These are phyloP conservation scores for Triplophysa bombifrons DNA, from an alignment of 2,797 vertebrate species.

Conservation along the genomic window DNA sequence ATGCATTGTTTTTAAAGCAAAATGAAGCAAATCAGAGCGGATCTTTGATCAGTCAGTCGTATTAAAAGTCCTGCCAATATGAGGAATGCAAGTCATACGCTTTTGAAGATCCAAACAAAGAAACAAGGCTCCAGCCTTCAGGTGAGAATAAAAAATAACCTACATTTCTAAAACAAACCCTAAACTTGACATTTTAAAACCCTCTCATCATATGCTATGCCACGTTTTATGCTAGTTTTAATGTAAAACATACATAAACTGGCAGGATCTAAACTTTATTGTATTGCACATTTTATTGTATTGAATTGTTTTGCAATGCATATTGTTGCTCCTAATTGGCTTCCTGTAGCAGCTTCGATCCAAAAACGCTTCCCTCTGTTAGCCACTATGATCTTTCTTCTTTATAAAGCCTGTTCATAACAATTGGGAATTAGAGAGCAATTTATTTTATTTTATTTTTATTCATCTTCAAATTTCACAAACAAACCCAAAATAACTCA, in stretches of 20 bases:
- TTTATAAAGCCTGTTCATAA: neutral
- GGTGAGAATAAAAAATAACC: conserved; percentile 32
- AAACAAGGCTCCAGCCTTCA: conserved; percentile 32
- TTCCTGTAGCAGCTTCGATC: neutral
- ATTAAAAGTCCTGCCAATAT: conserved; percentile 46
- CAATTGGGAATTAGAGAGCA: conserved; percentile 8
- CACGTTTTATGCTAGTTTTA: neutral
- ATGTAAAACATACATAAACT: neutral
- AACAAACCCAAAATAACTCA: neutral
- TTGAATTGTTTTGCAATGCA: neutral
- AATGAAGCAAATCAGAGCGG: conserved; percentile 2
- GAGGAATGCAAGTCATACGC: conserved; percentile 18
- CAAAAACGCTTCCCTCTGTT: neutral
- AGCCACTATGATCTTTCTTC: neutral
- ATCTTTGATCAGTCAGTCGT: conserved; percentile 52
- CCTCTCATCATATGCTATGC: neutral
- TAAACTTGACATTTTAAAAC: neutral
- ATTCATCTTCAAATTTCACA: neutral
- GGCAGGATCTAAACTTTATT: neutral
- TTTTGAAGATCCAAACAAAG: conserved; percentile 50
- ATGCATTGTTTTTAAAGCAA: conserved; percentile 20
- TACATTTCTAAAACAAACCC: conserved; percentile 1
- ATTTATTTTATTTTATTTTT: neutral
- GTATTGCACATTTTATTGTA: neutral
- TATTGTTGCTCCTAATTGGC: neutral